phyloP scores from a whole-genome alignment of 2,888 invertebrate species.

The Strigamia transsilvanica region DNA sequence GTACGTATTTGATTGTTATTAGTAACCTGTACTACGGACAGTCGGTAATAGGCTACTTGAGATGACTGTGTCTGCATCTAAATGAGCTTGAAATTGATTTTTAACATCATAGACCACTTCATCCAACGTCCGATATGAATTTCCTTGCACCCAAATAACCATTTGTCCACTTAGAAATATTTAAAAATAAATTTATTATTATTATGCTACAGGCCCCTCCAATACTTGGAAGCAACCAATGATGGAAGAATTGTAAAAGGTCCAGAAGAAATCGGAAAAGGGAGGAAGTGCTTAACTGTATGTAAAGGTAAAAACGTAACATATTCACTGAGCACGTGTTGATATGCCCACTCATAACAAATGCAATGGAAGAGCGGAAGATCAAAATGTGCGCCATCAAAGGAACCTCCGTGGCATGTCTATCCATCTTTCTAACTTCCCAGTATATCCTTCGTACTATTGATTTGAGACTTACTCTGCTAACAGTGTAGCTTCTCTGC shows the following conservation, averaged over 20 bases:
- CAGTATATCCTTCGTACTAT: too few species aligned
- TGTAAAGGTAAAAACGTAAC: too few species aligned
- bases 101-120: not conserved
- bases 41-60: not conserved
- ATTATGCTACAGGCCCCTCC: too few species aligned
- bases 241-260: not conserved
- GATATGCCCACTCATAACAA: too few species aligned
- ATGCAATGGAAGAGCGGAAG: too few species aligned
- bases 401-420: too few species aligned
- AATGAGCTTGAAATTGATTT: not conserved
- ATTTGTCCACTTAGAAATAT: not conserved
- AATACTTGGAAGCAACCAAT: not conserved
- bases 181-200: not conserved
- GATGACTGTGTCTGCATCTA: not conserved
- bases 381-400: too few species aligned
- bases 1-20: not conserved
- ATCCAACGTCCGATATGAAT: not conserved
- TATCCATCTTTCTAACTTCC: too few species aligned
- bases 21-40: not conserved
- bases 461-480: not conserved
- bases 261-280: too few species aligned
- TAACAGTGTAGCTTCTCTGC: not conserved
- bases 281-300: too few species aligned
- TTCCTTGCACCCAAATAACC: not conserved
- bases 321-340: too few species aligned